Evolutionary conservation across 2,113 vertebrate genomes (phyloP).

Genomic region (Mungos mungo): DNA sequence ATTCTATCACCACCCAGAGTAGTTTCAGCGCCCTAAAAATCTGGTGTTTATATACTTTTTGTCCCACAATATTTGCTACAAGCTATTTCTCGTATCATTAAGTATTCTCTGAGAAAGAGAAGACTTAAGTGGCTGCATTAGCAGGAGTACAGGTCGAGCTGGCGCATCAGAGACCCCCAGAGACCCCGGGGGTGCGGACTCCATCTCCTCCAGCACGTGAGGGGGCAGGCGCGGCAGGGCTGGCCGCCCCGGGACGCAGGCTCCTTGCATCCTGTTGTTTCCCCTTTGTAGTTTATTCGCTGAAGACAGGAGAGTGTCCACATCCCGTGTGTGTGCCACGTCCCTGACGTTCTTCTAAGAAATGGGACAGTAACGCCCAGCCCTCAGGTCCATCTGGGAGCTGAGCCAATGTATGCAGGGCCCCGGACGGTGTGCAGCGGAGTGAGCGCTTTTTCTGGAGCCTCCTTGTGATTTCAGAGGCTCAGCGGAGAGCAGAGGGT

Average conservation of each 20-base stretch:
- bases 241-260: background rate
- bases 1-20: background rate
- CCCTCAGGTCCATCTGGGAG: background rate
- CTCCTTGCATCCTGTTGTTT: background rate
- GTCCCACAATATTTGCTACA: background rate
- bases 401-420: background rate
- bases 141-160: background rate
- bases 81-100: background rate
- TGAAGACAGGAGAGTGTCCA: background rate
- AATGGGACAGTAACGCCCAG: background rate
- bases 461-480: background rate
- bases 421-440: accelerated
- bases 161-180: background rate
- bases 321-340: background rate
- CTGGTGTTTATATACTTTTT: background rate
- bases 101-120: background rate
- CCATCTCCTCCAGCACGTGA: background rate
- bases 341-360: background rate
- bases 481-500: background rate
- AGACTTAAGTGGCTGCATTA: background rate
- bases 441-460: background rate
- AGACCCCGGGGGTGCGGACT: background rate
- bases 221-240: background rate
- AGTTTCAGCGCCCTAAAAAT: background rate
- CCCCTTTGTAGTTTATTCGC: background rate